Evolutionary conservation across 2,888 invertebrate species (phyloP), one percentile per base, ranked within the genome.

Genomic region (Meganola albula): DNA sequence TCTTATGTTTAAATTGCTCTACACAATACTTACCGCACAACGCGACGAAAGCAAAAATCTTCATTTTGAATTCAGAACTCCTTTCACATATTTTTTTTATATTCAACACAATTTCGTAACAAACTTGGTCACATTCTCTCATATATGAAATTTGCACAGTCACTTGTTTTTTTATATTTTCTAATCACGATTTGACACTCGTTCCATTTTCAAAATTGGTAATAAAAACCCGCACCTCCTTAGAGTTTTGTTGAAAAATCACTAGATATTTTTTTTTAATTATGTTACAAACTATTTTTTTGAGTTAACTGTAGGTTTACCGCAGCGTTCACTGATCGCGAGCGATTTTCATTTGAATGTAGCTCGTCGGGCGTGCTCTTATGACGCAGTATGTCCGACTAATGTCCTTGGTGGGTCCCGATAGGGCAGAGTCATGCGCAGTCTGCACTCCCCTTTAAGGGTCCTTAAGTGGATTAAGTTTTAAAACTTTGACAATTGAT

Each of bases 401-500:
- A 72, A 68, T 83, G 80, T 74, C 83, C 82, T 82, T 79, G 76
- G 69, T 67, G 73, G 50, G 70, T 77, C 76, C 76, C 78, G 75
- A 75, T 76, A 72, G 76, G 74, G 64, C 62, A 62, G 63, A 49
- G 79, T 68, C 83, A 83, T 82, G 83, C 82, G 82, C 83, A 82
- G 55, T 78, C 58, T 59, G 58, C 57, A 63, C 66, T 63, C 61
- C 61, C 65, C 68, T 73, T 66, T 70, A 79, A 80, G 76, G 76
- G 78, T 71, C 69, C 78, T 72, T 76, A 78, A 80, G 77, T 79
- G 79, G 79, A 83, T 83, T 84, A 79, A 83, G 79, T 82, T 84
- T 83, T 82, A 77, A 80, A 83, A 84, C 77, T 83, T 83, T 73
- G 74, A 79, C 78, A 79, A 83, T 82, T 80, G 77, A 76, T 84